phyloP scores from a whole-genome alignment of 2,888 invertebrate genomes.

The Drosophila testacea region DNA sequence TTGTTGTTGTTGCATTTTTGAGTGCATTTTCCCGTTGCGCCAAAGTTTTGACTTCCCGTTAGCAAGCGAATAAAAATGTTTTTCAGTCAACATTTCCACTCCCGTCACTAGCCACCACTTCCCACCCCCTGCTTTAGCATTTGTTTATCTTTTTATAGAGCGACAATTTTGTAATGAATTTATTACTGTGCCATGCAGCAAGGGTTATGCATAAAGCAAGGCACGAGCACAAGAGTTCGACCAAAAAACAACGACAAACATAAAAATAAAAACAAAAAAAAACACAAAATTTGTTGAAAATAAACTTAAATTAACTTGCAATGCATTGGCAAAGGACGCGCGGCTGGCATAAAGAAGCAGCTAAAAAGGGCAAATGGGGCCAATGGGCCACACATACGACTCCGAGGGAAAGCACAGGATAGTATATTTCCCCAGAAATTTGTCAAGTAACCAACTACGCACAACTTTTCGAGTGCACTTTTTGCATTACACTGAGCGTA shows the following conservation, averaged over 20 bases:
- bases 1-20: constrained; percentile 54
- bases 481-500: constrained; percentile 23
- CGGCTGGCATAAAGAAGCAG: constrained; percentile 35
- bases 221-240: constrained; percentile 24
- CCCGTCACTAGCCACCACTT: not conserved
- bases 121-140: constrained; percentile 39
- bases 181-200: constrained; percentile 65
- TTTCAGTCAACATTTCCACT: constrained; percentile 51
- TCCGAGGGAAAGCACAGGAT: constrained; percentile 2
- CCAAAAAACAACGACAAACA: constrained; percentile 17
- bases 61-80: constrained; percentile 74
- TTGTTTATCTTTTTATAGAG: constrained; percentile 78
- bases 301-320: constrained; percentile 78
- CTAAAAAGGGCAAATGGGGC: constrained; percentile 18
- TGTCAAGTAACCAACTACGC: constrained; percentile 61
- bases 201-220: constrained; percentile 67
- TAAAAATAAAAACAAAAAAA: constrained; percentile 12
- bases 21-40: constrained; percentile 74
- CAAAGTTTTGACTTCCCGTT: constrained; percentile 75
- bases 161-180: constrained; percentile 79
- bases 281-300: constrained; percentile 50
- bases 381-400: constrained; percentile 24
- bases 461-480: constrained; percentile 54
- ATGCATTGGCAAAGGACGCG: constrained; percentile 51
- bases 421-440: constrained; percentile 58